Evolutionary conservation across 2,797 vertebrate species (phyloP).

Genomic region (Varecia variegata): DNA sequence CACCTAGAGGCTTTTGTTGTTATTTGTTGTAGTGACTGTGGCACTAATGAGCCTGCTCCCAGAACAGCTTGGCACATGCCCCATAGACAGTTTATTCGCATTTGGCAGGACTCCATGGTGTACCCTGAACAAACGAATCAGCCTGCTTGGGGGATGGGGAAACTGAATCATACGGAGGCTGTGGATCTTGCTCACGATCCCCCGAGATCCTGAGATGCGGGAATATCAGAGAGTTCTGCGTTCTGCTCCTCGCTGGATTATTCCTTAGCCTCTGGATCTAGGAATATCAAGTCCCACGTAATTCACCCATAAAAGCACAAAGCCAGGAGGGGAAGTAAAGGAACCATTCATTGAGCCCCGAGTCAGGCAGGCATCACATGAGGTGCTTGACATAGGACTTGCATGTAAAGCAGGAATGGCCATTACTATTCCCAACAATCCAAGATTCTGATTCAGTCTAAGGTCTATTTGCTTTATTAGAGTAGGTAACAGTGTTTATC

Average conservation of each 20-base stretch:
- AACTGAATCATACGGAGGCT: slow-evolving; percentile 5
- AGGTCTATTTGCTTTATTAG: neutral
- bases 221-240: neutral
- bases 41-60: slow-evolving; percentile 65
- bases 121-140: slow-evolving; percentile 65
- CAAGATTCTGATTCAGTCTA: neutral
- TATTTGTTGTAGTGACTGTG: slow-evolving; percentile 66
- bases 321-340: neutral
- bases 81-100: slow-evolving; percentile 6
- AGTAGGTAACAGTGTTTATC: neutral
- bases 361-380: neutral
- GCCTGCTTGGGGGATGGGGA: neutral
- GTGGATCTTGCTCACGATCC: neutral
- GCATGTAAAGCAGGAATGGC: neutral
- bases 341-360: neutral
- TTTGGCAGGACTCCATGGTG: slow-evolving; percentile 62
- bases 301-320: neutral
- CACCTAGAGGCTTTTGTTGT: slow-evolving; percentile 70
- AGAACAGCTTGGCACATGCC: slow-evolving; percentile 55
- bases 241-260: neutral
- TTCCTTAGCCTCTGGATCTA: neutral
- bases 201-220: neutral
- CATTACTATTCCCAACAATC: neutral
- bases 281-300: neutral
- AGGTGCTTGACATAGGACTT: neutral